Conservation (phyloP, 2,888 invertebrate genomes). For the Tholera decimalis region DNA sequence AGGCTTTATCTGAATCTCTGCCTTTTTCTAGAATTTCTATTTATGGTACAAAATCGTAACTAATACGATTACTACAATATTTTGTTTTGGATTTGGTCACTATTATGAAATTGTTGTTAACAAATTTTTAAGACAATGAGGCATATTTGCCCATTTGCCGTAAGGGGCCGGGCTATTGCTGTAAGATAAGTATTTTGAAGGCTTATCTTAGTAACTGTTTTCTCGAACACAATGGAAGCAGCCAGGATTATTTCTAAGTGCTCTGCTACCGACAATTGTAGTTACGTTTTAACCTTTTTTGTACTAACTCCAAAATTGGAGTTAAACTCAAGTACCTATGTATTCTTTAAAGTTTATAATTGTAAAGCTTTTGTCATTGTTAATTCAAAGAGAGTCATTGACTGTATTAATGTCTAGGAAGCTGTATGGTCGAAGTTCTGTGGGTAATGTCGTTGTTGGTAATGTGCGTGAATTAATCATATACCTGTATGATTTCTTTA, state of each 20-base stretch:
- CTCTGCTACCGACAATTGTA: constrained; percentile 71
- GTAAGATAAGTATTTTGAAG: constrained; percentile 64
- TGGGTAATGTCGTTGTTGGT: too few species aligned
- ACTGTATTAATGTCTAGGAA: too few species aligned
- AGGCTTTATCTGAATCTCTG: not conserved
- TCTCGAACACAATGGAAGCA: constrained; percentile 74
- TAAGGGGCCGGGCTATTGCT: constrained; percentile 66
- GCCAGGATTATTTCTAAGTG: constrained; percentile 71
- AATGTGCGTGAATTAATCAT: not conserved
- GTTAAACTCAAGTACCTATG: constrained; percentile 25
- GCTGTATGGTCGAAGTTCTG: too few species aligned
- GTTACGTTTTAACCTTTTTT: constrained; percentile 53
- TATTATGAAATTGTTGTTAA: constrained; percentile 44
- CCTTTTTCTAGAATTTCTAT: not conserved
- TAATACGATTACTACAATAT: not conserved
- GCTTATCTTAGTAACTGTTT: constrained; percentile 79
- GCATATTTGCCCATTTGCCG: constrained; percentile 67
- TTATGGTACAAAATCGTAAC: not conserved
- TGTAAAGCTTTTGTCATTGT: constrained; percentile 21
- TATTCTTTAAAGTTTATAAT: constrained; percentile 35
- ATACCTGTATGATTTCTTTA: not conserved
- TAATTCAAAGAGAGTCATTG: not conserved
- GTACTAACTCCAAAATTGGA: constrained; percentile 31
- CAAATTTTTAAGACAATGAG: constrained; percentile 61
- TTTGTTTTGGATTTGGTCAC: not conserved